These are phyloP conservation scores for Percina caprodes DNA, from an alignment of 2,113 vertebrate species.

Conservation along the genomic window DNA sequence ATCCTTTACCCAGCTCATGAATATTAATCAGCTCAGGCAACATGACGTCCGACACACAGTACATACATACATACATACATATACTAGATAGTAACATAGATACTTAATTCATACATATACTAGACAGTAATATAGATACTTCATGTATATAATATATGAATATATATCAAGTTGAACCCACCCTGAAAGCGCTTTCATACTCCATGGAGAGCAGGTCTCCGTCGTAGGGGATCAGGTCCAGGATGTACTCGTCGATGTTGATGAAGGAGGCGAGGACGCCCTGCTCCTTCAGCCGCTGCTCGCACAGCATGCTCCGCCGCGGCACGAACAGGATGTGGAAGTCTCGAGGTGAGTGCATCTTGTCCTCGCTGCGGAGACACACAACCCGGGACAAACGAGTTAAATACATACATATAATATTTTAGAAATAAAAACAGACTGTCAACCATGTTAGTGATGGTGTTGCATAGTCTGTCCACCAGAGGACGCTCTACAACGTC, in stretches of 20 bases:
- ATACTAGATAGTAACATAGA: no score
- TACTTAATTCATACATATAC: no score
- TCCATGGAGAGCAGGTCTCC: slow-evolving; percentile 98
- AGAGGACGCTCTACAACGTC: no score
- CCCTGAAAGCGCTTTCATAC: slow-evolving; percentile 94
- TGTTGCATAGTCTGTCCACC: no score
- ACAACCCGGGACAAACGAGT: background rate
- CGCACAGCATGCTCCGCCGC: slow-evolving; percentile 93
- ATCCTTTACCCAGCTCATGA: no score
- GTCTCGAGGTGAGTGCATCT: slow-evolving; percentile 88
- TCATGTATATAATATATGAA: background rate
- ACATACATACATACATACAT: no score
- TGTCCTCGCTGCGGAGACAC: slow-evolving; percentile 87
- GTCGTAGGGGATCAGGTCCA: slow-evolving; percentile 96
- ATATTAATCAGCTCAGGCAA: no score
- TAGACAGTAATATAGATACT: background rate
- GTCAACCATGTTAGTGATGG: no score
- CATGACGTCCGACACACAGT: no score
- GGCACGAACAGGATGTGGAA: slow-evolving; percentile 98
- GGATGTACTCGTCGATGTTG: slow-evolving; percentile 94
- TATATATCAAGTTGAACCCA: slow-evolving; percentile 62
- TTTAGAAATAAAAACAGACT: no score
- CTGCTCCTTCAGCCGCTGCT: slow-evolving; percentile 95
- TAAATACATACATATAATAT: no score
- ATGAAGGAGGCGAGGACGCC: slow-evolving; percentile 92